Base-by-base conservation (phyloP, 2,797 vertebrate species). In the Siniperca obscura region DNA sequence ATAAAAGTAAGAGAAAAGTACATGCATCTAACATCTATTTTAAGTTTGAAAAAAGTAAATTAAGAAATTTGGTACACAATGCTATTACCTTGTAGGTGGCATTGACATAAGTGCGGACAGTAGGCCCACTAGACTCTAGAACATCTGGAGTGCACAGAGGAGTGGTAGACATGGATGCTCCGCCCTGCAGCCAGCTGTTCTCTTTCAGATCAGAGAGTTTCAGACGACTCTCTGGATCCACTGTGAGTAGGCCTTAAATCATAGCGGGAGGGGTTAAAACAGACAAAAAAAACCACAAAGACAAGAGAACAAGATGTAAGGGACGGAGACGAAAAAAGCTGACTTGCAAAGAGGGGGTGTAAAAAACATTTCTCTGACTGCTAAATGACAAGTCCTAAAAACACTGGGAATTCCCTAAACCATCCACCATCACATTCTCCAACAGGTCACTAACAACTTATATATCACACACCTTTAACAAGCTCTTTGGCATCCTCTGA, bases 401-500 rank as follows among this genome's bases (percentile, higher is more conserved):
- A 30, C 27, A 46, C 17, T 5, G 13, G 13, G 21, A 65, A 36
- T 16, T 48, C 30, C 17, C 16, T 56, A 44, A 57, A 38, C 21
- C 36, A 25, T 21, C 19, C 25, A 17, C 2, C 44, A 7, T 42
- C 5, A 36, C 17, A 53, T 44, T 53, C 6, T 38, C 2, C 46
- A 46, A 77, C 42, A 59, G 2, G 13, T 73, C 38, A 46, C 7
- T 55, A 60, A 77, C 36, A 59, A 30, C 46, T 4, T 25, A 72
- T 16, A 48, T 42, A 22, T 85, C 61, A 42, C 68, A 21, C 81
- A 97, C 97, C 97, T 97, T 97, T 96, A 34, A 98, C 97, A 34
- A 98, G 95, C 87, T 98, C 97, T 93, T 98, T 98, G 57, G 97
- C 97, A 67, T 97, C 97, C 60, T 98, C 96, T 0, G 97, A 98